A percentile compares a stretch with the other conserved stretches of the same genome.
phyloP scores from a whole-genome alignment of 2,113 vertebrate species.

The Antigone vipio region DNA sequence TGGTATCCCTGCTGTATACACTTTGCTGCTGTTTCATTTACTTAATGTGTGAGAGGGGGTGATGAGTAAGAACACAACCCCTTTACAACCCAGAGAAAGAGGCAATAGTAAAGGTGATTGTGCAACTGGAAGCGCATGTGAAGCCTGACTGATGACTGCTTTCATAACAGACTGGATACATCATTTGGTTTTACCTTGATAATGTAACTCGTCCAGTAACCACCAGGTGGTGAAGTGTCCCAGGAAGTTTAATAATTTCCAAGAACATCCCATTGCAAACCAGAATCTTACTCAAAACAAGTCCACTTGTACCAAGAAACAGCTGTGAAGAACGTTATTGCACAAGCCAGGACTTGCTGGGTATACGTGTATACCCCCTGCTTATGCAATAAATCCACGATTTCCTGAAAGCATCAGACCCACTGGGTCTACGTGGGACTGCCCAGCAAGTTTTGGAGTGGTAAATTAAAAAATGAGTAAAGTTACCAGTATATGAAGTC shows the following conservation, averaged over 20 bases:
- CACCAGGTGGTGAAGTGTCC: neutral
- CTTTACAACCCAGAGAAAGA: neutral
- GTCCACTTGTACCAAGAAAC: neutral
- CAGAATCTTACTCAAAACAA: neutral
- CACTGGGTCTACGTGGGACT: neutral
- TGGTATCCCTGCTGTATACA: neutral
- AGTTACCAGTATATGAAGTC: neutral
- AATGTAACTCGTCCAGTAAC: neutral
- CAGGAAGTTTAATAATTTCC: neutral
- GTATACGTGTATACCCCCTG: neutral
- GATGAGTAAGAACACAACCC: neutral
- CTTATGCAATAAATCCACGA: neutral
- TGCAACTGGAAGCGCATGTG: neutral
- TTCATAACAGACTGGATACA: neutral
- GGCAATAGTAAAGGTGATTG: neutral
- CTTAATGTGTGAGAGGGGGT: neutral
- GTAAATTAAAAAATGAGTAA: neutral
- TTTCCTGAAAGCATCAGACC: neutral
- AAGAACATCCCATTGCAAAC: neutral
- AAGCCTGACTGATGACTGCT: neutral
- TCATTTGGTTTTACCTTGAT: neutral
- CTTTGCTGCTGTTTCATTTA: neutral
- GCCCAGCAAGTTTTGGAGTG: neutral
- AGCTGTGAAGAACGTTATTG: neutral
- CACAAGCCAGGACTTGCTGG: neutral